Conservation (phyloP, 2,888 invertebrate genomes). For the Hoplodrina ambigua region DNA sequence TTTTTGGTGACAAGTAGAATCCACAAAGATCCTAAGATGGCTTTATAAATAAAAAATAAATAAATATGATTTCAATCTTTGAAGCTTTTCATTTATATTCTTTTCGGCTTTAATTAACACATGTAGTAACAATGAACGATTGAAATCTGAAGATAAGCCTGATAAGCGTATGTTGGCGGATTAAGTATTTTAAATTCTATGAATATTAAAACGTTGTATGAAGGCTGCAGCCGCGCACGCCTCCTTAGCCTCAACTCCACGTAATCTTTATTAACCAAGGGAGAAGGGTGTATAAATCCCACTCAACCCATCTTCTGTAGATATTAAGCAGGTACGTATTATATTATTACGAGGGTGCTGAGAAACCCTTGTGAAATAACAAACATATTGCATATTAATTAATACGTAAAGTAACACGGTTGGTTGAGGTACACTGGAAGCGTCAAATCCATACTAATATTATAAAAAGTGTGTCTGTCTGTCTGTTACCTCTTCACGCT, state of each 20-base stretch:
- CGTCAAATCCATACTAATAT: not conserved
- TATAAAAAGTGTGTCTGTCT: no score
- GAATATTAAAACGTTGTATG: constrained; percentile 58
- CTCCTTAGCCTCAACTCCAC: constrained; percentile 39
- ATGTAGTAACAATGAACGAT: constrained; percentile 34
- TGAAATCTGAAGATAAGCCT: constrained; percentile 39
- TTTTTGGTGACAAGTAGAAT: constrained; percentile 13
- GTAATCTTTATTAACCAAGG: constrained; percentile 57
- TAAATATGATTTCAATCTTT: constrained; percentile 15
- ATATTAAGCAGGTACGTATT: constrained; percentile 41
- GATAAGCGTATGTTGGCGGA: constrained; percentile 29
- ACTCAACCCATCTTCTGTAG: constrained; percentile 44
- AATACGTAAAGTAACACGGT: constrained; percentile 27
- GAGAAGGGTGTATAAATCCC: constrained; percentile 44
- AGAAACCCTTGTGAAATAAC: constrained; percentile 50
- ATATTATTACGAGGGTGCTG: constrained; percentile 42
- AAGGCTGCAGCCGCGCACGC: constrained; percentile 36
- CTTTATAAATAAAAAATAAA: constrained; percentile 22
- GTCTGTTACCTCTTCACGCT: no score
- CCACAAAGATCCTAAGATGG: constrained; percentile 23
- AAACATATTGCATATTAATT: constrained; percentile 62
- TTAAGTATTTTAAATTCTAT: constrained; percentile 59
- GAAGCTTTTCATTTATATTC: constrained; percentile 1
- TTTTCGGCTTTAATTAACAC: constrained; percentile 20
- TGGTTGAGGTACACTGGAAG: constrained; percentile 4